These are phyloP conservation scores for Diarsia brunnea DNA, from an alignment of 2,888 invertebrate species.

Conservation along the genomic window DNA sequence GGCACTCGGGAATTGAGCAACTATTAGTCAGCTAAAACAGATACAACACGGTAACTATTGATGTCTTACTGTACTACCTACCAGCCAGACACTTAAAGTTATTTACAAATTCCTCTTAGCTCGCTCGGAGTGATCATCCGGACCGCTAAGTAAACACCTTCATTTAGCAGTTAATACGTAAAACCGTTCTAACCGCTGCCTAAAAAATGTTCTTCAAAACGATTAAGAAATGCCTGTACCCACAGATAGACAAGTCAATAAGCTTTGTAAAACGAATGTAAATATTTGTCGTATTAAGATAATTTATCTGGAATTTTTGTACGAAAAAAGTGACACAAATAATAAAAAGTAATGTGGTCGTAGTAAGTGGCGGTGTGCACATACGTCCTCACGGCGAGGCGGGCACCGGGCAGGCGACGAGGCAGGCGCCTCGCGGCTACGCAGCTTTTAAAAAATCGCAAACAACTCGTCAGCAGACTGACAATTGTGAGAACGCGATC, in stretches of 20 bases:
- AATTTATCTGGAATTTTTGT: conserved; percentile 79
- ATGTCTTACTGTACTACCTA: conserved; percentile 45
- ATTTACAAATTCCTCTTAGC: conserved; percentile 62
- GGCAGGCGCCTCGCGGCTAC: conserved; percentile 78
- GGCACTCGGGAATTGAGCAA: conserved; percentile 46
- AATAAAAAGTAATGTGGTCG: conserved; percentile 76
- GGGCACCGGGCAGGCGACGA: conserved; percentile 72
- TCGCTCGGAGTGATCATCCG: conserved; percentile 67
- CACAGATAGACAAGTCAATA: conserved; percentile 79
- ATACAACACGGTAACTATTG: conserved; percentile 41
- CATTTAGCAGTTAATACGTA: conserved; percentile 72
- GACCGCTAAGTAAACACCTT: conserved; percentile 81
- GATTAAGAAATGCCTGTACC: conserved; percentile 75
- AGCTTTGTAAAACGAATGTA: conserved; percentile 78
- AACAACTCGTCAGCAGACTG: conserved; percentile 85
- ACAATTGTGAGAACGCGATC: conserved; percentile 90
- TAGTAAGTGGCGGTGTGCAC: conserved; percentile 75
- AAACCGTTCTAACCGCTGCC: conserved; percentile 78
- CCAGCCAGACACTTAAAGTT: conserved; percentile 42
- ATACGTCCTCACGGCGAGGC: conserved; percentile 63
- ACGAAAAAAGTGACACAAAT: conserved; percentile 75
- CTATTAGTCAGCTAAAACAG: conserved; percentile 31
- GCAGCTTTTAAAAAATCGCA: conserved; percentile 84
- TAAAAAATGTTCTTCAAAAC: conserved; percentile 72
- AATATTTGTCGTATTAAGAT: conserved; percentile 86